These are phyloP conservation scores for Sapajus apella DNA, from an alignment of 2,113 vertebrate genomes.

Conservation along the genomic window DNA sequence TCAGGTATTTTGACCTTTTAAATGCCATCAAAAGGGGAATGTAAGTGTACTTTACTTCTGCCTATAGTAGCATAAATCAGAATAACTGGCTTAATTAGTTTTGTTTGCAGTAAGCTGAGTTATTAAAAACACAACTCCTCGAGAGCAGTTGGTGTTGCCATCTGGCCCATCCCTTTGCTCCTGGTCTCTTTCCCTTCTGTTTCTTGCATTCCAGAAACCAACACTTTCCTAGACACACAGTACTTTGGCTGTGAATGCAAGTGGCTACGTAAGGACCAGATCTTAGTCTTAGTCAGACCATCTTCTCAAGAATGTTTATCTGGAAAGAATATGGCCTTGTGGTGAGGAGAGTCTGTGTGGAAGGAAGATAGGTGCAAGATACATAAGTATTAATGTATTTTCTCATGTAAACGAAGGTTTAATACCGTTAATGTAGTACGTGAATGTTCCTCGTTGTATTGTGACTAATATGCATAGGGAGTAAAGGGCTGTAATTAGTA, in stretches of 20 bases:
- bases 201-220: neutral
- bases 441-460: no score
- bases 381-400: no score
- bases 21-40: constrained; percentile 70
- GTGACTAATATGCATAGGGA: no score
- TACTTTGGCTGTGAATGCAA: neutral
- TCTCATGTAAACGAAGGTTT: no score
- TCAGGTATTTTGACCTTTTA: constrained; percentile 73
- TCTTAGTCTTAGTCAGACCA: neutral
- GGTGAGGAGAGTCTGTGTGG: neutral
- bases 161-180: constrained; percentile 57
- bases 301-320: neutral
- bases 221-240: neutral
- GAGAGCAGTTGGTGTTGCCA: constrained; percentile 71
- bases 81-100: constrained; percentile 71
- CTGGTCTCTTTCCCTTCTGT: constrained; percentile 37
- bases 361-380: neutral
- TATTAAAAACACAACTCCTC: constrained; percentile 67
- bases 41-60: constrained; percentile 58
- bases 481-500: no score
- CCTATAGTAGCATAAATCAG: constrained; percentile 63
- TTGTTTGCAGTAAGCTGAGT: constrained; percentile 67
- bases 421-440: no score
- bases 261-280: neutral
- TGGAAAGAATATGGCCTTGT: neutral